Evolutionary conservation across 2,797 vertebrate species (phyloP), one percentile per base, ranked within the genome.

Genomic region (Hemibagrus guttatus): DNA sequence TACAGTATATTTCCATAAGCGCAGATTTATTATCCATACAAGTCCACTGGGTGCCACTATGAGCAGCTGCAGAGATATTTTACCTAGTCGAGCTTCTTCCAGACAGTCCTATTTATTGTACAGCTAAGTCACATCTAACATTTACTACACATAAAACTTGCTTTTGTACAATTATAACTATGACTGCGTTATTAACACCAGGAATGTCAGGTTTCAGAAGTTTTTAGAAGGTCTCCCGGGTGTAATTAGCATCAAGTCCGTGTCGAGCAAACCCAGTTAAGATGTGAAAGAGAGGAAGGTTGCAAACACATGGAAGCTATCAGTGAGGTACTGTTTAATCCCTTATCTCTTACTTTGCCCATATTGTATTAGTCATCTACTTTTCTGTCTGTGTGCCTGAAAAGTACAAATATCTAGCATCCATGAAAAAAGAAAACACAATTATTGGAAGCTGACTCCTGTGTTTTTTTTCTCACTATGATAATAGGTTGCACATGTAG

Each of bases 261-360:
- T 64, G 59, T 58, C 28, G 59, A 83, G 49, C 9, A 31, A 71
- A 68, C 56, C 68, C 59, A 9, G 46, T 17, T 21, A 2, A 39
- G 28, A 59, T 12, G 54, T 35, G 19, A 59, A n/a, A 9, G 61
- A 76, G 19, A 75, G 1, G 19, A 59, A 87, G 81, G 17, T 61
- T 39, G 54, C 23, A 19, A 66, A 87, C 81, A 83, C 31, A 78
- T 83, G 85, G 85, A 23, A 74, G 79, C 49, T n/a, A 74, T 75
- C 61, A 87, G 31, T n/a, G 61, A 78, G 52, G 49, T 31, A 28
- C 42, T 58, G 17, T 6, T 76, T n/a, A 31, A 54, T n/a, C n/a
- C 74, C 71, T 54, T 82, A 83, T 83, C 59, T 42, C 39, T 63
- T 72, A 6, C 13, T 4, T 31, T 61, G 14, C 8, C 59, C 19